Evolutionary conservation across 64 coral and sea anemone species (phyloP), one percentile per base, ranked within the genome.

Genomic region (Stichodactyla helianthus): DNA sequence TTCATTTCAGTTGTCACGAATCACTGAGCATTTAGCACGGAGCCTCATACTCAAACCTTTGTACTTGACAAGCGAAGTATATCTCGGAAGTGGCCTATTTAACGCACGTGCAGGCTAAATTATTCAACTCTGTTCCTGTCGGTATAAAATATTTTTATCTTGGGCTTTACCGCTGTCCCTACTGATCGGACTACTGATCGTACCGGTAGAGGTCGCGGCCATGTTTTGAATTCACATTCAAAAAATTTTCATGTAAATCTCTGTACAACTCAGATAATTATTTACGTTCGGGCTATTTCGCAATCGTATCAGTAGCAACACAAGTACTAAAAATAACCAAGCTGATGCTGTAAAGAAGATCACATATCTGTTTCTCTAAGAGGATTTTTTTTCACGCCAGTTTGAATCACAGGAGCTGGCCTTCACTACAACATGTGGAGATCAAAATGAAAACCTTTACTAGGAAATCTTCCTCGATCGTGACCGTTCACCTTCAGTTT

Each of bases 111-210:
- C 35, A 44, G 35, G 35, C 2, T 44, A 44, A 44, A 1, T 44
- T 44, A 44, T 44, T 44, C 35, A 1, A 44, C 35, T 3, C 35
- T 44, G 35, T 44, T 3, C n/a, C n/a, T n/a, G n/a, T n/a, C n/a
- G n/a, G n/a, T 1, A 44, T 31, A 44, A 68, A 68, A 74, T 74
- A 25, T 74, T 74, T 74, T 74, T 74, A 13, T 74, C 25, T 14
- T 31, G 68, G 7, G 26, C 10, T 31, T 13, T 27, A 11, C 68
- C 68, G 68, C 68, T 74, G 68, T 74, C 2, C 68, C 68, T 27
- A 74, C 25, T 74, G 26, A 74, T 74, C 68, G 68, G 35, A 74
- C 68, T 27, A 74, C 25, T 74, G 26, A 74, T 74, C 68, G 68
- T 74, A 74, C 68, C 68, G 26, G 68, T 31, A 74, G 4, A 12